phyloP scores from a whole-genome alignment of 2,888 invertebrate genomes.

The Trissolcus brochymenae region DNA sequence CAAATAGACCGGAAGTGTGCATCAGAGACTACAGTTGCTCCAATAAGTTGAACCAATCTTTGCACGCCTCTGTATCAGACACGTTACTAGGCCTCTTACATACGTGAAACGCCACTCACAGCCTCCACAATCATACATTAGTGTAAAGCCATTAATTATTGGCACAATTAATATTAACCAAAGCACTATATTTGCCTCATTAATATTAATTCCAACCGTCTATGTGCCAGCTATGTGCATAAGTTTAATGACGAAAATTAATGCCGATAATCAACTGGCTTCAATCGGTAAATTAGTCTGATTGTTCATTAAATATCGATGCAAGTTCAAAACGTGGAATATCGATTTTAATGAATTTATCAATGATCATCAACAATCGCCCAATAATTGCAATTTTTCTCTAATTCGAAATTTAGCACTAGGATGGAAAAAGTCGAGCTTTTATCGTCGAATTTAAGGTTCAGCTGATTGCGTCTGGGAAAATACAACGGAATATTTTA shows the following conservation, averaged over 20 bases:
- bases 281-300: conserved; percentile 3
- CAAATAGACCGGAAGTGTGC: conserved; percentile 63
- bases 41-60: conserved; percentile 47
- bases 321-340: no score
- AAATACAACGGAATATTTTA: conserved; percentile 1
- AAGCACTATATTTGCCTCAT: conserved; percentile 33
- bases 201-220: conserved; percentile 29
- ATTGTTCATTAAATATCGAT: conserved; percentile 1
- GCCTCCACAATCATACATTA: conserved; percentile 35
- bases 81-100: conserved; percentile 60
- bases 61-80: conserved; percentile 54
- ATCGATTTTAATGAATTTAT: no score
- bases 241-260: conserved; percentile 32
- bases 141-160: conserved; percentile 47
- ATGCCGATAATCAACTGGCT: conserved; percentile 27
- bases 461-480: not conserved
- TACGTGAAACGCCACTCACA: conserved; percentile 53
- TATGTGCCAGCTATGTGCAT: conserved; percentile 21
- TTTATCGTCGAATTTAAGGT: not conserved
- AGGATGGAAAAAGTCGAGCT: no score
- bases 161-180: conserved; percentile 40
- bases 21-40: conserved; percentile 59
- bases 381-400: no score
- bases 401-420: no score
- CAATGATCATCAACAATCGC: no score